phyloP scores from a whole-genome alignment of 2,888 invertebrate genomes.

The Chymomyza fuscimana region DNA sequence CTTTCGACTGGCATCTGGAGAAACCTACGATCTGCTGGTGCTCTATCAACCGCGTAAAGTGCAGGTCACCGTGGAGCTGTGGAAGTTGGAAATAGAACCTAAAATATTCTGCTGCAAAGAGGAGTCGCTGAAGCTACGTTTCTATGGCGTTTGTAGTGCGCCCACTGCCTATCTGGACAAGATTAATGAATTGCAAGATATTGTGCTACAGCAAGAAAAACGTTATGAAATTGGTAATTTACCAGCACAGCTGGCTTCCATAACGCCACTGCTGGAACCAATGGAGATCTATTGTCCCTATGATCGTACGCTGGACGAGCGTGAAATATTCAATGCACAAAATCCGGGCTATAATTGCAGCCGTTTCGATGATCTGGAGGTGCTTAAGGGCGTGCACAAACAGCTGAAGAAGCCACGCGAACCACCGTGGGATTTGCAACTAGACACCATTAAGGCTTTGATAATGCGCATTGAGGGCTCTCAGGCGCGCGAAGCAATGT shows the following conservation, averaged over 20 bases:
- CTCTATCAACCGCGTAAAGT: constrained; percentile 71
- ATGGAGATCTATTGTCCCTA: constrained; percentile 56
- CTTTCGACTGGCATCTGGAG: constrained; percentile 62
- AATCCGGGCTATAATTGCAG: constrained; percentile 58
- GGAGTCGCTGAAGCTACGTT: constrained; percentile 56
- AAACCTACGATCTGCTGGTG: constrained; percentile 53
- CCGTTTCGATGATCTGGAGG: constrained; percentile 59
- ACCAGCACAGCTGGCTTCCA: constrained; percentile 23
- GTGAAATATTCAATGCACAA: constrained; percentile 53
- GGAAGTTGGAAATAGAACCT: constrained; percentile 69
- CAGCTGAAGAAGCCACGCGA: constrained; percentile 59
- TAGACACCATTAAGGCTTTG: constrained; percentile 47
- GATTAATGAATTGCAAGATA: constrained; percentile 38
- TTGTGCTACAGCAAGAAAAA: constrained; percentile 28
- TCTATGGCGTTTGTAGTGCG: constrained; percentile 62
- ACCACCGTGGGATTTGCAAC: constrained; percentile 49
- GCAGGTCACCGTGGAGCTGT: constrained; percentile 54
- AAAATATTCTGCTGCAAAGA: constrained; percentile 54
- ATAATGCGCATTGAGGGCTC: constrained; percentile 44
- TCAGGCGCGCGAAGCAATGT: constrained; percentile 37
- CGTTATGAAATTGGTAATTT: constrained; percentile 8
- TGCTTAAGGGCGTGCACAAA: constrained; percentile 46
- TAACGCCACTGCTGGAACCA: constrained; percentile 48
- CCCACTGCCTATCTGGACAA: constrained; percentile 57
- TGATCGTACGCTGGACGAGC: constrained; percentile 50